Percentiles rank a stretch among this genome's conserved stretches.
Evolutionary conservation across 2,888 invertebrate species (phyloP).

Genomic region (Acanthosepion esculentum): DNA sequence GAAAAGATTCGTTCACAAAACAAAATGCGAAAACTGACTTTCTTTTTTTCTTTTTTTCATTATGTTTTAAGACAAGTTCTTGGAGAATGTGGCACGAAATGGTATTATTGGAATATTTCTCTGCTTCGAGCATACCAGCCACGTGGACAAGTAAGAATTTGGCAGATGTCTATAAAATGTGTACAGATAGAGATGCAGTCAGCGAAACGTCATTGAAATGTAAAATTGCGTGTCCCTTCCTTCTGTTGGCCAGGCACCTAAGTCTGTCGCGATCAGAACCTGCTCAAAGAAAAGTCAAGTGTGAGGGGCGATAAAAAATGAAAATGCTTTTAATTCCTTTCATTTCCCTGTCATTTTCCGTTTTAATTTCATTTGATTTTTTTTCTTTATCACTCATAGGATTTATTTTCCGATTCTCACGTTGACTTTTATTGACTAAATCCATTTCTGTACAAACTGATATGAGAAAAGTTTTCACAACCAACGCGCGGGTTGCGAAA

Average conservation of each 20-base stretch:
- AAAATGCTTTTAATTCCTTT: too few species aligned
- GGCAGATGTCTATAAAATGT: neutral
- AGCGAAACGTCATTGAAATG: neutral
- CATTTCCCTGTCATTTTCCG: too few species aligned
- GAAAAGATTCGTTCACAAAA: neutral
- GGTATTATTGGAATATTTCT: slow-evolving; percentile 15
- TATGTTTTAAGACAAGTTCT: too few species aligned
- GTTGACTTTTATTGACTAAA: too few species aligned
- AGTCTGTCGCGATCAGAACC: neutral
- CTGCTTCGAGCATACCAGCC: neutral
- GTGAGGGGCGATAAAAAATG: too few species aligned
- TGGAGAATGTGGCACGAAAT: neutral
- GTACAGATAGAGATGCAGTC: neutral
- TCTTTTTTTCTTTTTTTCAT: neutral
- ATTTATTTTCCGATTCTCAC: too few species aligned
- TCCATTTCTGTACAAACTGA: too few species aligned
- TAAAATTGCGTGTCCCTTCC: neutral
- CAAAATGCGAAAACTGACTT: neutral
- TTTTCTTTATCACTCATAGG: too few species aligned
- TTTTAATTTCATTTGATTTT: too few species aligned
- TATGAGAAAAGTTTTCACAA: too few species aligned
- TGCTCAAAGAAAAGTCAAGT: neutral
- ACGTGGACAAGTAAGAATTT: slow-evolving; percentile 1
- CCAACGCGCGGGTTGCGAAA: too few species aligned
- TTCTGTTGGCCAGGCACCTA: neutral